These are phyloP conservation scores for Hystrix brachyura DNA, from an alignment of 2,113 vertebrate genomes.

Conservation along the genomic window DNA sequence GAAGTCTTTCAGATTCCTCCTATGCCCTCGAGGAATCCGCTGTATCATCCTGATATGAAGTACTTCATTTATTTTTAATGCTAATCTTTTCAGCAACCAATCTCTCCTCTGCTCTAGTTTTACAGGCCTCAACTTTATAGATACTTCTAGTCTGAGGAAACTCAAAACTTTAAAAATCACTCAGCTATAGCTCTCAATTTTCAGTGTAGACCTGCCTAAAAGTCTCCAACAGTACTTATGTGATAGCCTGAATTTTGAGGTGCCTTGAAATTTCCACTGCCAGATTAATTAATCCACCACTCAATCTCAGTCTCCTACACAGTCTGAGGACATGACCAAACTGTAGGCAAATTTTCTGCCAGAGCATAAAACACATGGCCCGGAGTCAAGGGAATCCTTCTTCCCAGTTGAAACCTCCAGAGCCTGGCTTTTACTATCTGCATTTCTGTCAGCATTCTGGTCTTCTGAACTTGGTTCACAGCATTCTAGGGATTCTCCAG, in stretches of 20 bases:
- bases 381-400: not conserved
- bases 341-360: not conserved
- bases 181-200: not conserved
- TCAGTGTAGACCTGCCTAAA: not conserved
- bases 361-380: not conserved
- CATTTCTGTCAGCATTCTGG: not conserved
- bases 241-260: not conserved
- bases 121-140: not conserved
- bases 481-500: not conserved
- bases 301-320: not conserved
- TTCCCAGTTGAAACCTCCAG: not conserved
- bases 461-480: not conserved
- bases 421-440: not conserved
- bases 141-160: not conserved
- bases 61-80: not conserved
- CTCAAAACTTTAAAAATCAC: not conserved
- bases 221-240: not conserved
- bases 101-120: not conserved
- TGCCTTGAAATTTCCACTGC: not conserved
- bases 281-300: not conserved
- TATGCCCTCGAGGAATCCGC: not conserved
- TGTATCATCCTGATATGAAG: not conserved
- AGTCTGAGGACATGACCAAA: not conserved
- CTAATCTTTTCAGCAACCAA: not conserved
- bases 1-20: not conserved